Base-by-base conservation (phyloP, 2,797 vertebrate genomes). In the Acanthurus lineatus region DNA sequence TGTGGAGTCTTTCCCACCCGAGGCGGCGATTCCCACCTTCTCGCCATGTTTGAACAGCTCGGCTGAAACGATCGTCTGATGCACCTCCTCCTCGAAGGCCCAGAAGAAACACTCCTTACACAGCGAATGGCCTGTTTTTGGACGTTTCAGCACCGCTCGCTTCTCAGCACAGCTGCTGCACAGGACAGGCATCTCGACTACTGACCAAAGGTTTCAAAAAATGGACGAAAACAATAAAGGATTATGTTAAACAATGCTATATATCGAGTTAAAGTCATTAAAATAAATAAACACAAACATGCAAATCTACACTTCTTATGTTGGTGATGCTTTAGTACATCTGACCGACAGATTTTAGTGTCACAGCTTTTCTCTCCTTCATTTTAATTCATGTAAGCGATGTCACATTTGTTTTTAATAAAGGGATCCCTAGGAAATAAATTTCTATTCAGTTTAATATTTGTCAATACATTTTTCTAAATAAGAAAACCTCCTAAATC, bases 1-100 rank as follows among this genome's bases (percentile, higher is more conserved):
- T 0, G 97, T 96, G n/a, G 97, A 98, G 91, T 98, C 97, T 71
- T 98, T 97, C 22, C 97, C 96, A 0, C 97, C 97, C 0, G 96
- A 97, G 0, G 97, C 96, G 0, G 95, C 97, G 1, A 97, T 95
- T 1, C 95, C 97, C 6, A 97, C 96, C 0, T 82, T 93, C 47
- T 97, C 95, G 0, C 96, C 95, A 0, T 79, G 73, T n/a, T 83
- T 94, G 64, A 97, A 97, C 32, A 97, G 94, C 49, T 90, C 66
- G 9, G 93, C 96, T 0, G 93, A 64, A 2, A 90, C 60, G 9
- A 98, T 95, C 0, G 96, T 97, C 78, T 88, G 95, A 87, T 97
- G 96, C n/a, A 96, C 93, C 84, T 98, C 97, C 71, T 96, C 96
- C 86, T 97, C 97, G 42, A 98, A 97, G 20, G 96, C 94, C 61